Base-by-base conservation (phyloP, 30 jellyfish, hydroid and myxozoan genomes). In the Hydra vulgaris region DNA sequence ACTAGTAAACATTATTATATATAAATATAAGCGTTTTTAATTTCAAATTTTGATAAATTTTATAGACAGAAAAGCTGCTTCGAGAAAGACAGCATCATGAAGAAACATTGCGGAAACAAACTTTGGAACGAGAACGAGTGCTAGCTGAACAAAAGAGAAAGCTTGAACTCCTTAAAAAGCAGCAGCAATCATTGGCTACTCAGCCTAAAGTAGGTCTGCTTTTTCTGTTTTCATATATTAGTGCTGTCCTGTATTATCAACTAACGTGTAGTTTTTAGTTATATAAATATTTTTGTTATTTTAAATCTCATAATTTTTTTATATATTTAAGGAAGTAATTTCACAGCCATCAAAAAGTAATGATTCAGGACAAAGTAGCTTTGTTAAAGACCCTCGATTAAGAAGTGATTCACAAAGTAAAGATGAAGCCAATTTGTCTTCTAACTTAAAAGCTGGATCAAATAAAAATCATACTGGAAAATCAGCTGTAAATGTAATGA, bases 91-190 rank as follows among this genome's bases (percentile, higher is more conserved):
- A 78, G 26, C 56, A 69, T 18, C 91, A 69, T 23, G 96, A 83
- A 73, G 54, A 66, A 0, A 15, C 27, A 21, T 25, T 77, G 54
- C 83, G 74, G 70, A 71, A 79, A 73, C 88, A 89, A 66, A 93
- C 80, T 74, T 17, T 22, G 68, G 89, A 89, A 21, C 23, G 97
- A 53, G 95, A 89, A 27, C 27, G 26, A 79, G 27, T 84, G 67
- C 21, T 84, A 1, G 89, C 80, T 17, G 94, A 89, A 70, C 97
- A 89, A 78, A 78, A 61, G 7, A 52, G 85, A 3, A 81, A 78
- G 18, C 53, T 78, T 17, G 80, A 78, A 52, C 66, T 78, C 54
- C 66, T 78, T 24, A 55, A 76, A 27, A 78, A 78, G 23, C 85
- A 78, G 25, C 85, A 78, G n/a, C 85, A 78, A 53, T 17, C 24